phyloP scores from a whole-genome alignment of 2,888 invertebrate genomes.

The Plagiodera versicolora region DNA sequence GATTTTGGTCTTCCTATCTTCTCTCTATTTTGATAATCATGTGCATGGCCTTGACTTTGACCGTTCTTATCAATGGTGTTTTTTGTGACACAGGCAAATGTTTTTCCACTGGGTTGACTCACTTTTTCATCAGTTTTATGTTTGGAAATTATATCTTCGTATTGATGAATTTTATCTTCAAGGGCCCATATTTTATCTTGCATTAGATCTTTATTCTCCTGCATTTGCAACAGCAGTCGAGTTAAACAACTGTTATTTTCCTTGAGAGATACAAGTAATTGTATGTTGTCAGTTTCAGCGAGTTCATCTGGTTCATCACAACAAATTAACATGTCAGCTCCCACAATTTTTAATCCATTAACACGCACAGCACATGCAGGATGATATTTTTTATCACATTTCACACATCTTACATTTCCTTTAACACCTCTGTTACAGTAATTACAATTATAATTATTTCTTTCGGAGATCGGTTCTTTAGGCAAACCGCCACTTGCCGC shows the following conservation, averaged over 20 bases:
- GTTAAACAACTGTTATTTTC: background rate
- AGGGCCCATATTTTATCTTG: background rate
- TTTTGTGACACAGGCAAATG: background rate
- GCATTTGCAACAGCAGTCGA: background rate
- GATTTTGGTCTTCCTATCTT: background rate
- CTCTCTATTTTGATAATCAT: background rate
- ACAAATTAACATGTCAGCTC: background rate
- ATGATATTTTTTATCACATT: background rate
- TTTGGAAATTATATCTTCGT: background rate
- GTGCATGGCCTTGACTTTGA: background rate
- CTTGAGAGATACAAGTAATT: background rate
- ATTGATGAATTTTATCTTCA: background rate
- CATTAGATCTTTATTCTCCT: conserved; percentile 1
- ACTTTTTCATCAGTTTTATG: background rate
- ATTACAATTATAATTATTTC: background rate
- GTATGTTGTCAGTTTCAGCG: background rate
- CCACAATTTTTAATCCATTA: background rate
- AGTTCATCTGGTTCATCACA: background rate
- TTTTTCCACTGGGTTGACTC: background rate
- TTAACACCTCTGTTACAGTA: background rate
- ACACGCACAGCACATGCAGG: background rate
- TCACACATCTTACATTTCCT: background rate
- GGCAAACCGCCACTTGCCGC: background rate
- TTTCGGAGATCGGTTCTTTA: background rate
- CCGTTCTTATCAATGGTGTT: background rate